Conservation (phyloP, 2,113 vertebrate genomes). For the Lamprotornis superbus region DNA sequence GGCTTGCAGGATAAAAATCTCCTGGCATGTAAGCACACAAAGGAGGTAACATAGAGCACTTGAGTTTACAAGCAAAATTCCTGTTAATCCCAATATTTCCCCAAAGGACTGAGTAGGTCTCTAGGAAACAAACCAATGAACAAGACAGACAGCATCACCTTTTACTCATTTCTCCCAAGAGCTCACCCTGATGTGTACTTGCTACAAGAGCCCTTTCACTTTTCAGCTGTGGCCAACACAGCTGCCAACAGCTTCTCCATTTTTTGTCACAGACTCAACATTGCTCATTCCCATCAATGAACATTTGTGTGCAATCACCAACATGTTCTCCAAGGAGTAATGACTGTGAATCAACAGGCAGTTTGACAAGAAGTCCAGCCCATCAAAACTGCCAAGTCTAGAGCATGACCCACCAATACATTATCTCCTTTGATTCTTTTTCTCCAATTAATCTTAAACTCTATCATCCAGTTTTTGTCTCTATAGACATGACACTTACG, state of each 20-base stretch:
- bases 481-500: background rate
- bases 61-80: background rate
- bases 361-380: background rate
- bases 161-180: conserved; percentile 1
- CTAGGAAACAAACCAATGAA: conserved; percentile 6
- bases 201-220: conserved; percentile 11
- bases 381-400: background rate
- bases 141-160: background rate
- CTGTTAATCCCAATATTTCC: background rate
- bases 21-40: background rate
- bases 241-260: background rate
- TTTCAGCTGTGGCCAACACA: background rate
- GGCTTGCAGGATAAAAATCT: background rate
- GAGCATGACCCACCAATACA: background rate
- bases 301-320: background rate
- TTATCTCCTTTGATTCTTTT: background rate
- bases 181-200: background rate
- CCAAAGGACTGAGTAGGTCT: background rate
- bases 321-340: background rate
- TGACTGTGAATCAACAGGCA: background rate
- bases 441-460: background rate
- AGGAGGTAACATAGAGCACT: background rate
- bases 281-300: background rate
- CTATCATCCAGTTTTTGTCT: background rate
- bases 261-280: background rate